Conservation (phyloP, 2,113 vertebrate species). For the Sander vitreus region DNA sequence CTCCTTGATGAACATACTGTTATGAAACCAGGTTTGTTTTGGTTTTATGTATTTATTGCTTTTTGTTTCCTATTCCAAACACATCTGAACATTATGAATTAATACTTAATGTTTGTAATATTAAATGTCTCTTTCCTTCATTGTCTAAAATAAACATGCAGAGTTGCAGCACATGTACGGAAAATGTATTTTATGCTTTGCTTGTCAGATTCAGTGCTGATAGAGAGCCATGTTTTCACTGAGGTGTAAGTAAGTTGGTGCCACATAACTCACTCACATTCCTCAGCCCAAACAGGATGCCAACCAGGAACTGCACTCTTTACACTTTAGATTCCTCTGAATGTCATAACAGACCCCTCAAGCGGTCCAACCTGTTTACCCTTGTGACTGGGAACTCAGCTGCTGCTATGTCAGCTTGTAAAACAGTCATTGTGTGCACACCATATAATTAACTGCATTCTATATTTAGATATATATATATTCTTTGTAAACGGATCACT, state of each 20-base stretch:
- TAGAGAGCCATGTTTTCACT: not conserved
- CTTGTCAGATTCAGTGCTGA: not conserved
- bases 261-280: constrained; percentile 34
- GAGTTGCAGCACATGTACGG: not conserved
- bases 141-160: constrained; percentile 14
- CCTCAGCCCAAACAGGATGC: constrained; percentile 57
- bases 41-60: constrained; percentile 4
- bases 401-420: not conserved
- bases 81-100: not conserved
- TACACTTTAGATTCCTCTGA: constrained; percentile 13
- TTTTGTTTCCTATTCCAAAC: not conserved
- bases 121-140: not conserved
- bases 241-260: not conserved
- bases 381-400: constrained; percentile 17
- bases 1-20: too few species aligned
- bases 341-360: not conserved
- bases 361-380: constrained; percentile 37
- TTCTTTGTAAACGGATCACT: not conserved
- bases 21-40: not conserved
- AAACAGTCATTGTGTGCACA: not conserved
- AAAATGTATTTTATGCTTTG: not conserved
- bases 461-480: not conserved
- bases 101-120: not conserved
- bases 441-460: not conserved
- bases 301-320: constrained; percentile 48